Conservation (phyloP, 2,888 invertebrate genomes). For the Apamea monoglypha region DNA sequence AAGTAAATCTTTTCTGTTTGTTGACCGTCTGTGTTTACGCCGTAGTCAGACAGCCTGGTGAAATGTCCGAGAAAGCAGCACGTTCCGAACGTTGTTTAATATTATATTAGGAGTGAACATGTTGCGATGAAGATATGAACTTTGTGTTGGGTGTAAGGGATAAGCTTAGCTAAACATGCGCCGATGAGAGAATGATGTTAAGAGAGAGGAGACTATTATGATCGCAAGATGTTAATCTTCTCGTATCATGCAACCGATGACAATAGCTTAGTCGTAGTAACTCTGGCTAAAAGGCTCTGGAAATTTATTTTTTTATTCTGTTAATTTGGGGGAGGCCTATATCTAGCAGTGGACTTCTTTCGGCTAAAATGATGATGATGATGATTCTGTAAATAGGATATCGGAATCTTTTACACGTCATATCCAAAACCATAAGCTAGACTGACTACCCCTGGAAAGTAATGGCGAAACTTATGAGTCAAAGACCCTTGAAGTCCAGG, state of each 20-base stretch:
- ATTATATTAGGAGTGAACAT: conserved; percentile 42
- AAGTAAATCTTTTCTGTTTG: conserved; percentile 36
- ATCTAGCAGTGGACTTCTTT: too few relatives aligned
- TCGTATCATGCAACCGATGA: too few relatives aligned
- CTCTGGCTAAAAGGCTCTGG: not conserved
- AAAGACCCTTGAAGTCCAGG: not conserved
- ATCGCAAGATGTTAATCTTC: not conserved
- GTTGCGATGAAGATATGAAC: conserved; percentile 15
- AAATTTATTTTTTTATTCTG: not conserved
- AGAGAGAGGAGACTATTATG: not conserved
- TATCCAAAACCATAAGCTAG: not conserved
- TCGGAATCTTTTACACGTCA: not conserved
- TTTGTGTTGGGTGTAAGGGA: conserved; percentile 7
- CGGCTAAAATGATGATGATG: too few relatives aligned
- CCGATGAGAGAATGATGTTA: not conserved
- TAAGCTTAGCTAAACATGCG: not conserved
- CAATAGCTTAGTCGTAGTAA: too few relatives aligned
- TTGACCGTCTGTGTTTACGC: conserved; percentile 47
- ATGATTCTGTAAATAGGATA: not conserved
- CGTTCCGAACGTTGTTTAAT: conserved; percentile 41
- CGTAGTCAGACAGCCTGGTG: conserved; percentile 30
- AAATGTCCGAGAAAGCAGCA: conserved; percentile 50
- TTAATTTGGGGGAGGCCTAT: not conserved
- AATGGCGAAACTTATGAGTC: not conserved
- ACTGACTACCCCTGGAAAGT: not conserved